Evolutionary conservation across 2,113 vertebrate species (phyloP), one percentile per base, ranked within the genome.

Genomic region (Tetrax tetrax): DNA sequence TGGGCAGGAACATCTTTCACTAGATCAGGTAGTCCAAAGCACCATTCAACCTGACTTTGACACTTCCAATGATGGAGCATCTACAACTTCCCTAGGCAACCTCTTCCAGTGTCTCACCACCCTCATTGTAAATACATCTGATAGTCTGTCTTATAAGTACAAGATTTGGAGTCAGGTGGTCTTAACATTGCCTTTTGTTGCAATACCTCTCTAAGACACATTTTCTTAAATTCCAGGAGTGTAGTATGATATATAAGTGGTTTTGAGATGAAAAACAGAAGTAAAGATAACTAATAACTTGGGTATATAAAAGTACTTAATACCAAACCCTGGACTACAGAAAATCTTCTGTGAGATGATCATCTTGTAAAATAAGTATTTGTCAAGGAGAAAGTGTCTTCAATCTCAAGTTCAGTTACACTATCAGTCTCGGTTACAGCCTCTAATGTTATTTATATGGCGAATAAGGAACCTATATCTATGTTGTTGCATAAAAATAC

Each of bases 31-130:
- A 28, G 5, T 25, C 66, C 38, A 37, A 90, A 84, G 13, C 2
- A 21, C 22, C 15, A 15, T 41, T 35, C 53, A 37, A 15, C 6
- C 18, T 53, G 29, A 11, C 18, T 56, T 24, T 29, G 57, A 54
- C 24, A 21, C 0, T 38, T 66, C 3, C 9, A 11, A 7, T 5
- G 21, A 4, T 20, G 12, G 18, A 57, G 2, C 6, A 66, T 18
- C 29, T 41, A 33, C 31, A 35, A 4, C 7, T 35, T 68, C 37
- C 13, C 38, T n/a, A 13, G 33, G 14, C 41, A 43, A 43, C 41
- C 41, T 16, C 41, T 43, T 43, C 41, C 41, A 43, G 41, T 43
- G 41, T 43, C 29, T 65, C 33, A 54, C 5, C 4, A 33, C 1
- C 5, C 3, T 14, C 8, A 31, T 6, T 72, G 11, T 56, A 64